Evolutionary conservation across 2,888 invertebrate species (phyloP).

Genomic region (Parnassius glacialis): DNA sequence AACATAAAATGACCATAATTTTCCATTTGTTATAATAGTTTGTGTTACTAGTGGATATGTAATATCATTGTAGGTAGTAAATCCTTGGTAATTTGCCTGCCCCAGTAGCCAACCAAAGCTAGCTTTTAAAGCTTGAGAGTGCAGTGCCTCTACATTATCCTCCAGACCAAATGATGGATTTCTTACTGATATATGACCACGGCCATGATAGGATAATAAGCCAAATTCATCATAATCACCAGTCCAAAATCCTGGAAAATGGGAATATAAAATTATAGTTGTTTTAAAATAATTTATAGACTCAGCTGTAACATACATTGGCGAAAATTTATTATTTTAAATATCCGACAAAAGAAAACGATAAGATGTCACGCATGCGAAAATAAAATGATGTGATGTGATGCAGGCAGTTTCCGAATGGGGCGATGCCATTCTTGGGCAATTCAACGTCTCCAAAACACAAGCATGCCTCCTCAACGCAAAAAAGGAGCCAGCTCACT

Average conservation of each 20-base stretch:
- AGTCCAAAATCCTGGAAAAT: slow-evolving; percentile 88
- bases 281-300: background rate
- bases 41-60: slow-evolving; percentile 96
- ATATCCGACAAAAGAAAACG: too few relatives aligned
- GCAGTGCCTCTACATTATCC: slow-evolving; percentile 83
- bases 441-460: too few relatives aligned
- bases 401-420: too few relatives aligned
- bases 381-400: too few relatives aligned
- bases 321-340: too few relatives aligned
- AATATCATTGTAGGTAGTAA: slow-evolving; percentile 93
- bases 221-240: slow-evolving; percentile 90
- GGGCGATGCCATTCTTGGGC: too few relatives aligned
- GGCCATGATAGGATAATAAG: slow-evolving; percentile 86
- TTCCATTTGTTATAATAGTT: slow-evolving; percentile 93
- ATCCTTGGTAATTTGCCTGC: slow-evolving; percentile 92
- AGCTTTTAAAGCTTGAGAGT: slow-evolving; percentile 87
- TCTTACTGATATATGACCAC: slow-evolving; percentile 81
- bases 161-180: slow-evolving; percentile 70
- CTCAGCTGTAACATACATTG: too few relatives aligned
- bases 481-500: too few relatives aligned
- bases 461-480: too few relatives aligned
- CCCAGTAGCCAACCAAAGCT: slow-evolving; percentile 90
- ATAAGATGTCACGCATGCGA: too few relatives aligned
- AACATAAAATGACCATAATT: slow-evolving; percentile 90
- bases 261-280: background rate